These are phyloP conservation scores for Caenorhabditis zanzibari DNA, from an alignment of 2,888 invertebrate genomes.

Conservation along the genomic window DNA sequence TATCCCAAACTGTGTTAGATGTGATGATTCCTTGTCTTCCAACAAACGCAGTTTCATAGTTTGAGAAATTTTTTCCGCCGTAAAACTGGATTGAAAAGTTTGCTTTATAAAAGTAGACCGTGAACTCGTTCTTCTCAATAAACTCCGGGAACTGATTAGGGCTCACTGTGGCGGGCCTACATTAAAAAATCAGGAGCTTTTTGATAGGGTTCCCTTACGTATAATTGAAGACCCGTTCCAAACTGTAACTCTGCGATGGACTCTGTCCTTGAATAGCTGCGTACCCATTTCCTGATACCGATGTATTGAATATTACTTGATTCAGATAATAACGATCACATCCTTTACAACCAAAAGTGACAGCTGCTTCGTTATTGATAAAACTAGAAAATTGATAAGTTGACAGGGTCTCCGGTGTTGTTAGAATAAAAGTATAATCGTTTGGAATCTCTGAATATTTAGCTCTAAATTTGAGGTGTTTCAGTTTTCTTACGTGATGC, in stretches of 20 bases:
- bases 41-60: background rate
- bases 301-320: background rate
- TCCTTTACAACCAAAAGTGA: slow-evolving; percentile 21
- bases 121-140: slow-evolving; percentile 16
- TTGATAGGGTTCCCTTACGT: slow-evolving; percentile 3
- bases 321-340: slow-evolving; percentile 14
- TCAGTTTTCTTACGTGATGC: background rate
- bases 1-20: slow-evolving; percentile 7
- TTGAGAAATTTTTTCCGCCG: background rate
- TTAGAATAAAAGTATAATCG: slow-evolving; percentile 1
- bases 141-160: slow-evolving; percentile 20
- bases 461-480: background rate
- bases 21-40: slow-evolving; percentile 9
- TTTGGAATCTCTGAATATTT: background rate
- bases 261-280: slow-evolving; percentile 9
- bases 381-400: background rate
- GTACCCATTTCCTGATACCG: background rate
- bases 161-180: background rate
- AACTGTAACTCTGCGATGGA: slow-evolving; percentile 8
- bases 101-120: background rate
- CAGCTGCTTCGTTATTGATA: background rate
- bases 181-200: background rate
- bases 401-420: background rate
- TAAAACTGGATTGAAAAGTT: background rate
- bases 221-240: background rate